Conservation (phyloP, 1,140 invertebrate genomes). For the Drosophila rufa region DNA sequence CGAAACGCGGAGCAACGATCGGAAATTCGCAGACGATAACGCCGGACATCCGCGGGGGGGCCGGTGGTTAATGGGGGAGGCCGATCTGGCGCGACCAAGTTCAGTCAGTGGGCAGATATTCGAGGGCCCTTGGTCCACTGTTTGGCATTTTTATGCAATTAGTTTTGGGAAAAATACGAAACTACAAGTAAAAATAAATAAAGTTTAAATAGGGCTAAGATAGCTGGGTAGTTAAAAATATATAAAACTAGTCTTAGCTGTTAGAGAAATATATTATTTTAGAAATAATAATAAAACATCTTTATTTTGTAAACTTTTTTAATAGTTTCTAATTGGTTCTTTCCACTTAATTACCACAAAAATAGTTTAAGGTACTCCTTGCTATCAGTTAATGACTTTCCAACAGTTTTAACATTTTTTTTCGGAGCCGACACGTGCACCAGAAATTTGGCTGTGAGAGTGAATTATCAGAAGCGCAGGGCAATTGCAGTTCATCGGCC, state of each 20-base stretch:
- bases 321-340: not conserved
- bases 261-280: not conserved
- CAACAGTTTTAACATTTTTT: not conserved
- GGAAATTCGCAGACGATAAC: slow-evolving; percentile 42
- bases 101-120: slow-evolving; percentile 29
- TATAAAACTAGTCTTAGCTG: not conserved
- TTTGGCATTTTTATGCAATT: slow-evolving; percentile 2
- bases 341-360: not conserved
- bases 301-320: not conserved
- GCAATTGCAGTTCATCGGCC: slow-evolving; percentile 57
- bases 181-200: not conserved
- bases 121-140: slow-evolving; percentile 7
- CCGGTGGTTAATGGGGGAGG: slow-evolving; percentile 6
- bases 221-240: too few species aligned
- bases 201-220: not conserved
- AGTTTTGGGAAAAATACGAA: too few species aligned
- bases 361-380: not conserved
- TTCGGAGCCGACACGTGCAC: slow-evolving; percentile 24
- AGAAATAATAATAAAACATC: too few species aligned
- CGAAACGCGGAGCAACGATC: slow-evolving; percentile 62
- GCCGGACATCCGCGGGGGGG: slow-evolving; percentile 26
- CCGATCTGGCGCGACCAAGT: slow-evolving; percentile 26
- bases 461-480: slow-evolving; percentile 24
- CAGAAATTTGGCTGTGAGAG: slow-evolving; percentile 23
- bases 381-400: not conserved